Evolutionary conservation across 2,113 vertebrate species (phyloP).

Genomic region (Ptychochromis oligacanthus): DNA sequence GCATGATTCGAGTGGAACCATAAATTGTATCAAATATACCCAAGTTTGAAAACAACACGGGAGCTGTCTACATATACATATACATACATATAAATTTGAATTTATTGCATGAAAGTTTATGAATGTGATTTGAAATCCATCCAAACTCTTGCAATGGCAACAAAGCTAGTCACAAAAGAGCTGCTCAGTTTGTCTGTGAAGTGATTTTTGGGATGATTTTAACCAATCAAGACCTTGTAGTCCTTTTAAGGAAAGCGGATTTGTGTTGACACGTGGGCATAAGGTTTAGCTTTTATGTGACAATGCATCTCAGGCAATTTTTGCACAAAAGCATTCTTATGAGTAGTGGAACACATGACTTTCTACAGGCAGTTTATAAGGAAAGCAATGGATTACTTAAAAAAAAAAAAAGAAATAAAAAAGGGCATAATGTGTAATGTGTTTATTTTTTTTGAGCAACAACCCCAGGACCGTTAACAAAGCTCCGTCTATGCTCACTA

Average conservation of each 20-base stretch:
- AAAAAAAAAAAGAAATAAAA: too few relatives aligned
- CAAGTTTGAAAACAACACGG: neutral
- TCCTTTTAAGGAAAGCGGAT: neutral
- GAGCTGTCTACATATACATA: neutral
- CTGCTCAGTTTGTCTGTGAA: neutral
- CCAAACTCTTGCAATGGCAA: accelerated
- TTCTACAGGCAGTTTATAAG: neutral
- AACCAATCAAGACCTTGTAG: neutral
- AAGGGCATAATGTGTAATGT: neutral
- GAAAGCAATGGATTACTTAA: neutral
- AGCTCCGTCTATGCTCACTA: neutral
- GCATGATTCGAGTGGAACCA: neutral
- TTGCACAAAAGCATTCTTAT: neutral
- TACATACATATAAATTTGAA: neutral
- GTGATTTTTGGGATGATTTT: neutral
- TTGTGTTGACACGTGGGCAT: neutral
- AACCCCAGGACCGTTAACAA: neutral
- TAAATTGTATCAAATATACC: neutral
- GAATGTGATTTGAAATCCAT: neutral
- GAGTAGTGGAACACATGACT: neutral
- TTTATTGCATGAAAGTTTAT: neutral
- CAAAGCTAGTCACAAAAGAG: neutral
- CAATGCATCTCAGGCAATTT: neutral
- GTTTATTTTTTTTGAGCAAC: too few relatives aligned
- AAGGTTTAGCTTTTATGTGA: neutral